Evolutionary conservation across 1,140 invertebrate genomes (phyloP), one percentile per base, ranked within the genome.

Genomic region (Bombus difficillimus): DNA sequence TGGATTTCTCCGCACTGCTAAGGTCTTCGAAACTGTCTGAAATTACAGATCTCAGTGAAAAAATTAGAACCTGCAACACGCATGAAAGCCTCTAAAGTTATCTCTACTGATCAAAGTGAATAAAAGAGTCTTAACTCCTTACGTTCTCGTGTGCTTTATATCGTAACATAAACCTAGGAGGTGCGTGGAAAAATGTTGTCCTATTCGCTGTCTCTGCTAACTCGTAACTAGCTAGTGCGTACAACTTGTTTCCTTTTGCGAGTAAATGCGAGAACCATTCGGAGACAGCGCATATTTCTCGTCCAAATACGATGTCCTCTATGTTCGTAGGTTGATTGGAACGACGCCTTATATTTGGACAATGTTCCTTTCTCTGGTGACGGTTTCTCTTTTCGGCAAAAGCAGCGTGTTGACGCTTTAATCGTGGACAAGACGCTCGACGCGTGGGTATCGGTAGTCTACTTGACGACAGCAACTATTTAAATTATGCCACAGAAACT

Each of bases 401-500:
- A n/a, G 59, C 28, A 81, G 47, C 79, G 32, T 64, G 32, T 53
- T 53, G 37, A 68, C 59, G 39, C 59, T 69, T 34, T 13, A 57
- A 10, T 37, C 43, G 66, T 47, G 78, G 41, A 83, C 76, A 41
- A 76, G 66, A 78, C 79, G 69, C 22, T 74, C 66, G 71, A 37
- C 57, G 75, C 76, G 80, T 62, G 41, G 39, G 25, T 66, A 80
- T 88, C 78, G 62, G 66, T 77, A 86, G 78, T 86, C 66, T 83
- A 86, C 81, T 90, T 84, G 89, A 84, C 77, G 89, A 88, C 84
- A 81, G 59, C 77, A 82, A 62, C 86, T 82, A 88, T 91, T 90
- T 86, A 90, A 91, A 91, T 88, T 82, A 88, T 90, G 84, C 81
- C 66, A 82, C 84, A 81, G 86, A 88, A 90, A 88, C 86, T 90